Base-by-base conservation (phyloP, 2,797 vertebrate species). In the Cirrhinus molitorella region DNA sequence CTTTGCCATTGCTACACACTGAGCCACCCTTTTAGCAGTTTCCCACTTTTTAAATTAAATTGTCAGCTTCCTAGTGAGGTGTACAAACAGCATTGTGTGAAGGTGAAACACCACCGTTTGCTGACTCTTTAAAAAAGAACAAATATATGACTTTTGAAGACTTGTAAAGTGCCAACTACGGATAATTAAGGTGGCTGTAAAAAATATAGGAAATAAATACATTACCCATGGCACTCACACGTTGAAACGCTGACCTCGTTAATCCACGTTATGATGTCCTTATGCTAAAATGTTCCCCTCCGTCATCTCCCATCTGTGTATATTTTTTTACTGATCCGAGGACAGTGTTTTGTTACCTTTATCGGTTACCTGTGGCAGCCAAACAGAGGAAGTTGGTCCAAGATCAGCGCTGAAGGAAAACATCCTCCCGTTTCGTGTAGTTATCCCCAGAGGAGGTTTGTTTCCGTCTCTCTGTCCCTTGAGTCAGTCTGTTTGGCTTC, bases 401-500 rank as follows among this genome's bases (percentile, higher is more conserved):
- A 31, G 83, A 78, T 80, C 85, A 83, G 83, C 31, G 14, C 59
- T 83, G 8, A 80, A 76, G 51, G 23, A 31, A 75, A 66, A 51
- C 49, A 63, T 71, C 71, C 59, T 55, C 31, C 7, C 31, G 6
- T 43, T 73, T 34, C 3, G 37, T 71, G 68, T 4, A 23, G 53
- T 75, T 43, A 21, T 81, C 80, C 83, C 73, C 72, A n/a, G 13
- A 21, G 55, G 85, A 51, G 57, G 55, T 66, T 59, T 78, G 71
- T 83, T 85, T 81, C 83, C 72, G 77, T 81, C 66, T 83, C 68
- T 81, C 40, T 2, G 34, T 87, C 71, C 51, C 83, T 14, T 25
- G 80, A 59, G 87, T 51, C 47, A 9, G 71, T 67, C 31, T 67
- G 80, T 88, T 85, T 86, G 80, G 84, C 85, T 57, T 79, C 77